phyloP scores from a whole-genome alignment of 2,888 invertebrate species.

The Thereva unica region DNA sequence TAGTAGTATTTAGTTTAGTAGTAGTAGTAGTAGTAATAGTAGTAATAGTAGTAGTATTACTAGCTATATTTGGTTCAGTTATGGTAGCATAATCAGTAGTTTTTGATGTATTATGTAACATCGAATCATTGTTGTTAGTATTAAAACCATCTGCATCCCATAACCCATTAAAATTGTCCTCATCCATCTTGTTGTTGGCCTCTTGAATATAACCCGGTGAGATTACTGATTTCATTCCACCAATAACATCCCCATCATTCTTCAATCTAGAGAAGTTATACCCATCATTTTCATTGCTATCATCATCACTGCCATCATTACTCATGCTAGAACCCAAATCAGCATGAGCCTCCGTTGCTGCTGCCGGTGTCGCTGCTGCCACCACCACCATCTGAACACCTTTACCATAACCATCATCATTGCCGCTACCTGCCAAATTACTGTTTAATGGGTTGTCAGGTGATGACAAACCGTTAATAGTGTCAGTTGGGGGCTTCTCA shows the following conservation, averaged over 20 bases:
- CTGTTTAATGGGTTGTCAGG: constrained; percentile 51
- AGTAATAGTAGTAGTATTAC: not conserved
- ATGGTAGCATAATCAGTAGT: too few species aligned
- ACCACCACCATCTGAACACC: constrained; percentile 1
- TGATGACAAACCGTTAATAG: constrained; percentile 31
- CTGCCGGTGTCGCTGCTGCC: too few species aligned
- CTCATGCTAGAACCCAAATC: constrained; percentile 40
- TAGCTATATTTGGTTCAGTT: not conserved
- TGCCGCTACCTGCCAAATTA: constrained; percentile 47
- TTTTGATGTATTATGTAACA: too few species aligned
- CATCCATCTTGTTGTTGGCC: not conserved
- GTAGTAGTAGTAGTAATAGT: constrained; percentile 10
- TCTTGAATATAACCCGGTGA: not conserved
- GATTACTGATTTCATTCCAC: constrained; percentile 11
- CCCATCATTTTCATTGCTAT: constrained; percentile 42
- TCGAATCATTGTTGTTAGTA: constrained; percentile 11
- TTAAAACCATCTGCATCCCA: constrained; percentile 1
- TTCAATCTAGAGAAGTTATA: constrained; percentile 26
- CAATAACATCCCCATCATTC: constrained; percentile 17
- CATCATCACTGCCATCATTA: constrained; percentile 31
- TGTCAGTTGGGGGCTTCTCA: constrained; percentile 30
- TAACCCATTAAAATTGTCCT: not conserved
- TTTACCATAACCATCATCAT: constrained; percentile 38
- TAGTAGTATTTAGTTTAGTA: not conserved
- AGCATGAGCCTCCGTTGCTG: constrained; percentile 33